phyloP scores from a whole-genome alignment of 2,797 vertebrate species.

The Hybognathus amarus region DNA sequence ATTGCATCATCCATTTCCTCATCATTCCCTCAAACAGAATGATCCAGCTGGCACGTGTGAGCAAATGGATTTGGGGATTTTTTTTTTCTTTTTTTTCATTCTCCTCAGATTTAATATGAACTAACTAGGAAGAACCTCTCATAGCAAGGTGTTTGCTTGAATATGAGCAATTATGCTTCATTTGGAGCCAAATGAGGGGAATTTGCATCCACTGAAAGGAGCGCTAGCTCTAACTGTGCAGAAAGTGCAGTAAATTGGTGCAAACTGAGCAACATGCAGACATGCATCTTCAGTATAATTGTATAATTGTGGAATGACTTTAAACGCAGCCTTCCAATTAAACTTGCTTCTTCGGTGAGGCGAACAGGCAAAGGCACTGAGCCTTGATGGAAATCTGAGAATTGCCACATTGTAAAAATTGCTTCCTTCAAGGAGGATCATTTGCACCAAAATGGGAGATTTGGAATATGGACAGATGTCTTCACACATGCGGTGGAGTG shows the following conservation, averaged over 20 bases:
- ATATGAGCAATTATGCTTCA: slow-evolving; percentile 85
- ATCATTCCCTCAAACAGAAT: slow-evolving; percentile 79
- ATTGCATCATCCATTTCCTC: slow-evolving; percentile 74
- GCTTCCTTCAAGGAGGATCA: slow-evolving; percentile 79
- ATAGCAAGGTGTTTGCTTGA: slow-evolving; percentile 85
- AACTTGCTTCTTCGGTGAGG: slow-evolving; percentile 84
- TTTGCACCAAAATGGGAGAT: slow-evolving; percentile 85
- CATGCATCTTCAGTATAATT: slow-evolving; percentile 86
- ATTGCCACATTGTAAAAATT: slow-evolving; percentile 80
- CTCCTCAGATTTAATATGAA: slow-evolving; percentile 81
- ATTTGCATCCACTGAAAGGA: slow-evolving; percentile 86
- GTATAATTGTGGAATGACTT: slow-evolving; percentile 85
- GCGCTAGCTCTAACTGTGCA: slow-evolving; percentile 82
- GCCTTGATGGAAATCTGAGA: slow-evolving; percentile 77
- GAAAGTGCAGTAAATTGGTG: slow-evolving; percentile 87
- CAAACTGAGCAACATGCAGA: slow-evolving; percentile 82
- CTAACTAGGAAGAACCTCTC: slow-evolving; percentile 84
- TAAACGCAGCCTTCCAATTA: slow-evolving; percentile 85
- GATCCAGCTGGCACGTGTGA: slow-evolving; percentile 80
- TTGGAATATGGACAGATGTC: slow-evolving; percentile 87
- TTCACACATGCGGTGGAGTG: slow-evolving; percentile 81
- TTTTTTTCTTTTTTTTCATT: slow-evolving; percentile 67
- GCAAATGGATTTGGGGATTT: slow-evolving; percentile 77
- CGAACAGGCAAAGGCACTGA: slow-evolving; percentile 81
- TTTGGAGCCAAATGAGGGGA: slow-evolving; percentile 84